These are phyloP conservation scores for Eueremaeus valkanovi DNA, from an alignment of 2,888 invertebrate genomes.

Conservation along the genomic window DNA sequence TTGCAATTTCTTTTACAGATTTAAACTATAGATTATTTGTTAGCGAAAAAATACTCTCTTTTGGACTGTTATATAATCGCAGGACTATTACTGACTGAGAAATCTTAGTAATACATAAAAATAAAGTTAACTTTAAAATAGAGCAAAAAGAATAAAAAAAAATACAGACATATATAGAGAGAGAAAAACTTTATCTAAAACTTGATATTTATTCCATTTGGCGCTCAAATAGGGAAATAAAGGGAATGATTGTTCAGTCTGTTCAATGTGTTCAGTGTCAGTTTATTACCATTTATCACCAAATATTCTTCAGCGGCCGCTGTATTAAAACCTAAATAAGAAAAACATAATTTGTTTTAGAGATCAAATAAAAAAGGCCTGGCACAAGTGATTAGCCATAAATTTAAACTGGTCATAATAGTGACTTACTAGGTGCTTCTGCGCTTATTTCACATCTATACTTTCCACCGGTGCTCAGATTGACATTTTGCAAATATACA, in stretches of 20 bases:
- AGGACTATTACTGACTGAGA: neutral
- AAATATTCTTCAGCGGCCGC: slow-evolving; percentile 46
- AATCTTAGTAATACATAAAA: neutral
- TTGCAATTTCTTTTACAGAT: neutral
- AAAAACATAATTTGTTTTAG: neutral
- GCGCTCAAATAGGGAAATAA: neutral
- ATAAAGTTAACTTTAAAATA: neutral
- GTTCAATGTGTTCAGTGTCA: neutral
- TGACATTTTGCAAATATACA: slow-evolving; percentile 65
- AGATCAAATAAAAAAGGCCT: neutral
- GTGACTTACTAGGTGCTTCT: slow-evolving; percentile 44
- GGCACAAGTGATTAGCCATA: neutral
- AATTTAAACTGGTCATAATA: neutral
- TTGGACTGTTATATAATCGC: neutral
- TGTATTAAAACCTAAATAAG: slow-evolving; percentile 43
- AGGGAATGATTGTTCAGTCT: too few relatives aligned
- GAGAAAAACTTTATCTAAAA: neutral
- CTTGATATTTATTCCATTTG: slow-evolving; percentile 4
- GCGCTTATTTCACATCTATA: slow-evolving; percentile 47
- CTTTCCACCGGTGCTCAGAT: slow-evolving; percentile 66
- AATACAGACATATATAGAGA: too few relatives aligned
- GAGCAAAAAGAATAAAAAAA: too few relatives aligned
- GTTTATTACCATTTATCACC: slow-evolving; percentile 46
- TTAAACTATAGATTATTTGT: slow-evolving; percentile 21
- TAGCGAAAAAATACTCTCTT: neutral